phyloP scores from a whole-genome alignment of 2,888 invertebrate genomes.

The Pemphredon lugubris region DNA sequence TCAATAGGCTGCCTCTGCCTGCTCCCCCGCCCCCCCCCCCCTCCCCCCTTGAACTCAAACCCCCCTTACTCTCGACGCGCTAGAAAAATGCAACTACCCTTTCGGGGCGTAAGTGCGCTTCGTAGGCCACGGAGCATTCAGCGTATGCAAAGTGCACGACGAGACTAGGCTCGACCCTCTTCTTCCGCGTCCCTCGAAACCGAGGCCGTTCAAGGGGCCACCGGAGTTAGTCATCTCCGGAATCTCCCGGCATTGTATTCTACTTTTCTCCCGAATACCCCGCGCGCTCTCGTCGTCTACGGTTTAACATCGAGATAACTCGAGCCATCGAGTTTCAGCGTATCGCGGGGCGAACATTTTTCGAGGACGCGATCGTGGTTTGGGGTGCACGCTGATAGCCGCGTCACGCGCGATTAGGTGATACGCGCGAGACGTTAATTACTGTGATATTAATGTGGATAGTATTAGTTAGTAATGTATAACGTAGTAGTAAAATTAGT shows the following conservation, averaged over 20 bases:
- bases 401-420: too few relatives aligned
- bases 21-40: conserved; percentile 33
- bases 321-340: neutral
- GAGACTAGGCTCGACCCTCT: conserved; percentile 41
- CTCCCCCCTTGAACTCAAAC: conserved; percentile 28
- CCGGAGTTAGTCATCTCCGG: conserved; percentile 51
- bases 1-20: conserved; percentile 67
- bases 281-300: neutral
- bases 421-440: too few relatives aligned
- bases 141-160: conserved; percentile 60
- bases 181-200: conserved; percentile 42
- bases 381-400: too few relatives aligned
- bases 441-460: too few relatives aligned
- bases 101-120: conserved; percentile 66
- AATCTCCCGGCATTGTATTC: conserved; percentile 27
- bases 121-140: conserved; percentile 63
- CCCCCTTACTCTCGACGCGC: conserved; percentile 36
- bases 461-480: too few relatives aligned
- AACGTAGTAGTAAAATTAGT: too few relatives aligned
- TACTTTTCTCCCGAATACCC: neutral
- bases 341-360: neutral
- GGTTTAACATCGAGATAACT: neutral
- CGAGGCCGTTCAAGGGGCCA: conserved; percentile 22
- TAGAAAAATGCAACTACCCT: conserved; percentile 67
- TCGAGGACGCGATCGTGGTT: too few relatives aligned